Evolutionary conservation across 2,888 invertebrate genomes (phyloP).

Genomic region (Watsonalla binaria): DNA sequence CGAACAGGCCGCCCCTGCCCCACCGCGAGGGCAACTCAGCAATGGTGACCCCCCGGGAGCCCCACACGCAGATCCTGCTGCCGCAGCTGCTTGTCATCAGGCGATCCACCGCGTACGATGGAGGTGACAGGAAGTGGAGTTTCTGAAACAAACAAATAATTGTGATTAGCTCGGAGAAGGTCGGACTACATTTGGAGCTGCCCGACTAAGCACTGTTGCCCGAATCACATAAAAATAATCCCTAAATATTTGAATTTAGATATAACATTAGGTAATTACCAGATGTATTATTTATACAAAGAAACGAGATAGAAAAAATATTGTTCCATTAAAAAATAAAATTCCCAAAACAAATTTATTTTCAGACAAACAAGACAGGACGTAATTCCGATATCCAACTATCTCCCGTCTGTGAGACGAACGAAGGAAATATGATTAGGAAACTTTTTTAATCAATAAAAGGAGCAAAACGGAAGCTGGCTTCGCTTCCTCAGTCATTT

Average conservation of each 20-base stretch:
- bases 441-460: conserved; percentile 74
- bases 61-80: conserved; percentile 83
- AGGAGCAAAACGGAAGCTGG: conserved; percentile 35
- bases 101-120: conserved; percentile 83
- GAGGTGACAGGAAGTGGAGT: conserved; percentile 82
- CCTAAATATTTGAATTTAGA: no score
- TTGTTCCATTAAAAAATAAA: neutral
- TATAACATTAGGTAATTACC: no score
- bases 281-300: no score
- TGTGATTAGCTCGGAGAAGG: neutral
- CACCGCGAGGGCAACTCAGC: conserved; percentile 85
- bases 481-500: conserved; percentile 25
- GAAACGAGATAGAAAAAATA: no score
- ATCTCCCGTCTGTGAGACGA: conserved; percentile 27
- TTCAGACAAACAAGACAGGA: neutral
- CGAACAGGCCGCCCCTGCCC: conserved; percentile 83
- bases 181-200: no score
- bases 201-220: no score
- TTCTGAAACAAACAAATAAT: conserved; percentile 70
- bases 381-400: conserved; percentile 30
- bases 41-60: conserved; percentile 83
- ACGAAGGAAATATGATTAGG: conserved; percentile 55
- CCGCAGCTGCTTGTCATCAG: conserved; percentile 82
- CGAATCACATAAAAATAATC: no score
- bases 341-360: neutral